Base-by-base conservation (phyloP, 1,140 invertebrate genomes). In the Ips nitidus region DNA sequence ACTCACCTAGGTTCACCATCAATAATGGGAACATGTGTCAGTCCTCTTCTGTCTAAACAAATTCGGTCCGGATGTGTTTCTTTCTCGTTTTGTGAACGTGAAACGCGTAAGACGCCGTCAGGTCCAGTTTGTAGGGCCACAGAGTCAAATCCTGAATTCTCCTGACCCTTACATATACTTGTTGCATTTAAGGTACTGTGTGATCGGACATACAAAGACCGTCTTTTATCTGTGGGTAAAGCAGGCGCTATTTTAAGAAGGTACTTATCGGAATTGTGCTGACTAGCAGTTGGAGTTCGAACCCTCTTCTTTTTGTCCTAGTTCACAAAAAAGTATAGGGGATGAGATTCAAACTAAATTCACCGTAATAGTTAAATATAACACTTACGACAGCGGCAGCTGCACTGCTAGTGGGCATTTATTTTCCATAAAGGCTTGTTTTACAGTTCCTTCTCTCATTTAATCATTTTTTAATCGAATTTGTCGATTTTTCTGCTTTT, bases 1-100 rank as follows among this genome's bases (percentile, higher is more conserved):
- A 45, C 52, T 37, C 43, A 70, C 68, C 59, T 70, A 66, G 68
- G 55, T 74, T 94, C 94, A 50, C 88, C 89, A 52, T 90, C 87
- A 64, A 96, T 88, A 68, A 91, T 86, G 0, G 94, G 94, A 71
- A 94, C 86, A 39, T 85, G 85, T 4, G 88, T 91, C 36, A 94
- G 80, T 7, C 91, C 91, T 43, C 90, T 81, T 75, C 90, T 86
- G 78, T 93, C 91, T 6, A 93, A 84, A 76, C 87, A 90, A 74
- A 93, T 91, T 72, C 90, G 83, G 78, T 93, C 91, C 6, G 91
- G 90, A 80, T 90, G 83, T 78, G 87, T 87, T 76, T 91, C 89
- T 74, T 87, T 88, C 76, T 92, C 90, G 73, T 87, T 83, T 75
- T 84, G 80, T 69, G 86, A 84, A 70, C 91, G 82, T 70, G 84